Evolutionary conservation across 2,113 vertebrate genomes (phyloP).

Genomic region (Smithornis capensis): DNA sequence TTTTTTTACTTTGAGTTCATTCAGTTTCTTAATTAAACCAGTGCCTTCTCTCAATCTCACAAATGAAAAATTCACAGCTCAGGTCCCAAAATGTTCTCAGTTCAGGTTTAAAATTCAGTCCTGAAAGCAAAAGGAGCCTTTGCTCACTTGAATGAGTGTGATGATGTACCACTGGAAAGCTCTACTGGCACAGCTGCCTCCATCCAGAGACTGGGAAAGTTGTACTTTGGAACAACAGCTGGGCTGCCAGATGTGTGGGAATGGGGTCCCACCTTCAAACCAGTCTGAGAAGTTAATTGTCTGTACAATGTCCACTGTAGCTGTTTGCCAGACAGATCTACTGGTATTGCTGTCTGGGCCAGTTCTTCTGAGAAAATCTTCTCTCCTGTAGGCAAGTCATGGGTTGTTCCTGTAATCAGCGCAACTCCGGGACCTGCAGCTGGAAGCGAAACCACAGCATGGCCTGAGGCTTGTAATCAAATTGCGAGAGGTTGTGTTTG

Average conservation of each 20-base stretch:
- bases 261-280: not conserved
- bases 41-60: not conserved
- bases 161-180: not conserved
- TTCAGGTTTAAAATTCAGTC: not conserved
- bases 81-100: not conserved
- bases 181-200: not conserved
- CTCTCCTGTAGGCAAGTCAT: not conserved
- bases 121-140: not conserved
- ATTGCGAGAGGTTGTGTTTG: not conserved
- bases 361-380: constrained; percentile 22
- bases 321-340: not conserved
- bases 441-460: not conserved
- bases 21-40: not conserved
- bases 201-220: not conserved
- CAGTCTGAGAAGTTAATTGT: not conserved
- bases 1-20: not conserved
- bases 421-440: not conserved
- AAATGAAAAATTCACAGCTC: not conserved
- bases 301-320: accelerated
- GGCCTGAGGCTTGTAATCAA: not conserved
- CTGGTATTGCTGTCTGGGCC: not conserved
- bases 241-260: not conserved
- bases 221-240: not conserved
- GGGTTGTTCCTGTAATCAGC: constrained; percentile 19
- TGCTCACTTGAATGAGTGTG: not conserved